A percentile compares a stretch with the other conserved stretches of the same genome.
phyloP scores from a whole-genome alignment of 1,140 invertebrate species.

The Dysdera silvatica region DNA sequence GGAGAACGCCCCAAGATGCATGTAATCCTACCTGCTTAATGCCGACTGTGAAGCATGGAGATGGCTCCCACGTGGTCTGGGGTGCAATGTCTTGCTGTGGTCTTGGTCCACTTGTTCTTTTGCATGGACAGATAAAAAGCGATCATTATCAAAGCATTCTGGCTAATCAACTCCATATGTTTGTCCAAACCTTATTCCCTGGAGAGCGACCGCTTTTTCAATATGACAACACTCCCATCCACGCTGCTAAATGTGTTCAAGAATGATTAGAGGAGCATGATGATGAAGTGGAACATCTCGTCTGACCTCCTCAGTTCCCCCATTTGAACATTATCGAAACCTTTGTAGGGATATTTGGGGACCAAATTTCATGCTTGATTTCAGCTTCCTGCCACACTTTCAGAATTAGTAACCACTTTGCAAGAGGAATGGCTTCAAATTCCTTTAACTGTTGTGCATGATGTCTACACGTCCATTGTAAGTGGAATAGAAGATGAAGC shows the following conservation, averaged over 20 bases:
- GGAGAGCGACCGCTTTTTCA: constrained; percentile 2
- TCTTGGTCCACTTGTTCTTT: constrained; percentile 12
- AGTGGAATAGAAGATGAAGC: too few relatives aligned
- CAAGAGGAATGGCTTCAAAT: not conserved
- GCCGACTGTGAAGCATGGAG: constrained; percentile 17
- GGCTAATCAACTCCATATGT: constrained; percentile 1
- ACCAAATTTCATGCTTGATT: constrained; percentile 2
- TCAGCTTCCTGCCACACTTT: not conserved
- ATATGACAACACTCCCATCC: constrained; percentile 14
- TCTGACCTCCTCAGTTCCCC: not conserved
- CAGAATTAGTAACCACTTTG: too few relatives aligned
- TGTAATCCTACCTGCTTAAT: constrained; percentile 1
- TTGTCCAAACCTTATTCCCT: constrained; percentile 6
- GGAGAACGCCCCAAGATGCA: constrained; percentile 10
- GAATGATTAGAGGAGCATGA: constrained; percentile 7
- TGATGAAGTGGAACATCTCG: constrained; percentile 8
- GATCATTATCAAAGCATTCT: constrained; percentile 12
- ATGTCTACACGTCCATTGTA: too few relatives aligned
- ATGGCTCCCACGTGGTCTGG: not conserved
- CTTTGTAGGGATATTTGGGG: constrained; percentile 8
- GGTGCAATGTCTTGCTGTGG: constrained; percentile 11
- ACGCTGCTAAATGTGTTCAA: constrained; percentile 7
- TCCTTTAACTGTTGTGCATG: not conserved
- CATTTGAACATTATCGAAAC: constrained; percentile 7
- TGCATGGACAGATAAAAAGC: constrained; percentile 7